Conservation (phyloP, 2,113 vertebrate genomes). For the Myotis yumanensis region DNA sequence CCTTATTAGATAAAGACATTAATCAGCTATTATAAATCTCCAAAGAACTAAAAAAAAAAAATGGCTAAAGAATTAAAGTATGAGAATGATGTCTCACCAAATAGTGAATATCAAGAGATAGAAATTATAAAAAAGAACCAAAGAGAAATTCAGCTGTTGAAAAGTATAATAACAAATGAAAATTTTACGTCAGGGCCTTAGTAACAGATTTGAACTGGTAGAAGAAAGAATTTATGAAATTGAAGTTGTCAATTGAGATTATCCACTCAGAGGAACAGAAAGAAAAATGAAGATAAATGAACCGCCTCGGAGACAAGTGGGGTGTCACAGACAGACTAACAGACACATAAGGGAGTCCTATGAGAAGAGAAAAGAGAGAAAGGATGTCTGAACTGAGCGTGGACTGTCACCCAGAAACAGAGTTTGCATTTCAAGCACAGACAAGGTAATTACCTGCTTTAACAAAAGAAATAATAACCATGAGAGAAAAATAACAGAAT, state of each 20-base stretch:
- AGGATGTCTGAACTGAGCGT: background rate
- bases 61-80: background rate
- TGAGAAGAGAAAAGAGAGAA: background rate
- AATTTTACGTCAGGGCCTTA: background rate
- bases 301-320: background rate
- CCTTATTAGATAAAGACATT: background rate
- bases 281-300: background rate
- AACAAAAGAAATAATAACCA: background rate
- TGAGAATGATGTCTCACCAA: background rate
- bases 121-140: background rate
- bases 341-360: background rate
- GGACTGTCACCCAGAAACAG: background rate
- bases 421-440: background rate
- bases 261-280: background rate
- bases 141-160: background rate
- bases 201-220: background rate
- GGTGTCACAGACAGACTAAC: background rate
- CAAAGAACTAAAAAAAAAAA: slow-evolving; percentile 29
- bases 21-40: background rate
- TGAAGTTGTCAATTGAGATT: background rate
- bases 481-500: background rate
- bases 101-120: background rate
- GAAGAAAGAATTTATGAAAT: background rate
- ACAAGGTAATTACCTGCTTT: background rate
- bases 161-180: background rate